A percentile compares a stretch with the other conserved stretches of the same genome.
Conservation (phyloP, 2,797 vertebrate genomes). For the Apogon hyalosoma region DNA sequence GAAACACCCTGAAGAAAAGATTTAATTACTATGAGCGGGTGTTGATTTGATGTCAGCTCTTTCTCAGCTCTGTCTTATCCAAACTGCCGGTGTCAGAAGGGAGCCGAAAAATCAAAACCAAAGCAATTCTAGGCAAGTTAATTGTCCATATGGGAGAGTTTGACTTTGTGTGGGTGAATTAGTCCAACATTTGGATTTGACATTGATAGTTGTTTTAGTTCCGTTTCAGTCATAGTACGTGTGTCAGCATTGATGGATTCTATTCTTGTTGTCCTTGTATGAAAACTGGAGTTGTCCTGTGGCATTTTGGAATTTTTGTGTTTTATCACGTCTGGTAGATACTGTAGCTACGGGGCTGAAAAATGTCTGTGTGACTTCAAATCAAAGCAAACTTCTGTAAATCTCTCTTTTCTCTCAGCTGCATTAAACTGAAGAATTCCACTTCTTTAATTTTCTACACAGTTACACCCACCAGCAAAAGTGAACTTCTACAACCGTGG, state of each 20-base stretch:
- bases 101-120: constrained; percentile 53
- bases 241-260: constrained; percentile 9
- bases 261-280: constrained; percentile 1
- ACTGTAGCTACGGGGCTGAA: neutral
- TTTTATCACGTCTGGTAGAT: constrained; percentile 21
- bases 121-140: constrained; percentile 56
- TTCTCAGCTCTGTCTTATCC: constrained; percentile 61
- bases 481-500: neutral
- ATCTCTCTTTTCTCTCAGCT: constrained; percentile 3
- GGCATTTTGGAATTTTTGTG: constrained; percentile 43
- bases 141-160: constrained; percentile 55
- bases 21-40: constrained; percentile 70
- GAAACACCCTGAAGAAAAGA: constrained; percentile 77
- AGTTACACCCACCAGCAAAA: neutral
- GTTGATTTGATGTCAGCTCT: constrained; percentile 76
- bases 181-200: constrained; percentile 37
- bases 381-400: neutral
- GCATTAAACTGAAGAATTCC: constrained; percentile 4
- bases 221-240: constrained; percentile 13
- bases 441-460: neutral
- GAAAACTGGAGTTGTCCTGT: neutral
- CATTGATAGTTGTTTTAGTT: constrained; percentile 34
- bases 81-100: constrained; percentile 46
- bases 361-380: neutral
- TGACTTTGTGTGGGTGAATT: constrained; percentile 37